Evolutionary conservation across 1,140 invertebrate species (phyloP), one percentile per base, ranked within the genome.

Genomic region (Cephus cinctus): DNA sequence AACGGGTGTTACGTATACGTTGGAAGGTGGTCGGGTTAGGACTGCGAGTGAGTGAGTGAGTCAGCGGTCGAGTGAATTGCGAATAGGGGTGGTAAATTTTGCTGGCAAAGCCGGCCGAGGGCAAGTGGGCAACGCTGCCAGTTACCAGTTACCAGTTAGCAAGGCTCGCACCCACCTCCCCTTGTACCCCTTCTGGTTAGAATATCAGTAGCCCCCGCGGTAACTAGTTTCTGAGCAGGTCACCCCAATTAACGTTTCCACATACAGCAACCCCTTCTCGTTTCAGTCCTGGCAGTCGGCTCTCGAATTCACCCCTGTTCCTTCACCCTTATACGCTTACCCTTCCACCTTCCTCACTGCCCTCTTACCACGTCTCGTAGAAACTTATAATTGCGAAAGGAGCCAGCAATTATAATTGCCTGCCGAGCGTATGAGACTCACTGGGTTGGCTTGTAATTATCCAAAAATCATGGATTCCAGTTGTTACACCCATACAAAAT

Each of bases 301-400:
- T n/a, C n/a, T n/a, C n/a, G n/a, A n/a, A n/a, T n/a, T n/a, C n/a
- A n/a, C n/a, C n/a, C n/a, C n/a, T n/a, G n/a, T n/a, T n/a, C n/a
- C n/a, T n/a, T n/a, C n/a, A n/a, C n/a, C n/a, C n/a, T n/a, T n/a
- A n/a, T n/a, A n/a, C 32, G 35, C 32, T 8, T 15, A 34, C 12
- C n/a, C 25, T 9, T 11, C 15, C 6, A n/a, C 43, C 8, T 2
- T 21, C 36, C 35, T 35, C 50, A 39, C 35, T 55, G 51, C 56
- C 47, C 55, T 52, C 59, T 50, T 63, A 59, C 52, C 54, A 63
- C 67, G 60, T 65, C 69, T 71, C 67, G 61, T 54, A 64, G 67
- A 75, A 76, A 76, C 74, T 76, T 76, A 75, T 76, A 76, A 76
- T 76, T 76, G 71, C 74, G 61, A 76, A 75, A 76, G 73, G 74